phyloP scores from a whole-genome alignment of 2,888 invertebrate species.

The Andrena marginata region DNA sequence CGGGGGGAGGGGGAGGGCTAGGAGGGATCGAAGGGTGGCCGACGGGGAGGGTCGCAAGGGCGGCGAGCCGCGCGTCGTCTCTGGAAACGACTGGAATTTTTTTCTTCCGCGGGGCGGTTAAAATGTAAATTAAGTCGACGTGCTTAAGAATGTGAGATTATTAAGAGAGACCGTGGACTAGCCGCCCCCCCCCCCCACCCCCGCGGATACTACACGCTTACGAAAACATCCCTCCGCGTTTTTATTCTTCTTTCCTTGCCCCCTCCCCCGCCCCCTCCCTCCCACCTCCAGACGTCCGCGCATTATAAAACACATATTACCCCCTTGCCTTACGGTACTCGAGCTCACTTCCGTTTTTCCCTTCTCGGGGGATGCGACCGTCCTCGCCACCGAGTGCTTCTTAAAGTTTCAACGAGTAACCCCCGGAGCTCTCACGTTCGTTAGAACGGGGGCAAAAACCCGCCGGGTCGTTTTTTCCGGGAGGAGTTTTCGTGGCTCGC shows the following conservation, averaged over 20 bases:
- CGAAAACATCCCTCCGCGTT: conserved; percentile 69
- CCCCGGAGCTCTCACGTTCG: conserved; percentile 11
- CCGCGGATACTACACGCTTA: conserved; percentile 61
- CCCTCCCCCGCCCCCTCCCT: no score
- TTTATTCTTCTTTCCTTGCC: conserved; percentile 44
- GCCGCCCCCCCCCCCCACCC: conserved; percentile 58
- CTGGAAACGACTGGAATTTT: conserved; percentile 67
- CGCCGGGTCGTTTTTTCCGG: neutral
- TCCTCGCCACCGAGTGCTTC: conserved; percentile 30
- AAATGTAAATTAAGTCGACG: conserved; percentile 80
- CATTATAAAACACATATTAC: conserved; percentile 71
- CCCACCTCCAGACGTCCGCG: conserved; percentile 30
- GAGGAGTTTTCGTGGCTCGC: conserved; percentile 4
- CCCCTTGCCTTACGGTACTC: conserved; percentile 48
- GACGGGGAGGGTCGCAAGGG: conserved; percentile 18
- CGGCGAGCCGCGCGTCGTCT: conserved; percentile 36
- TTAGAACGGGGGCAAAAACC: neutral
- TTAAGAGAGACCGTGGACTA: conserved; percentile 71
- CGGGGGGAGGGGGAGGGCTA: neutral
- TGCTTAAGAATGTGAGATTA: conserved; percentile 79
- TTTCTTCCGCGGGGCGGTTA: conserved; percentile 71
- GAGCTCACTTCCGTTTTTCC: conserved; percentile 13
- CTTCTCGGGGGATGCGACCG: conserved; percentile 31
- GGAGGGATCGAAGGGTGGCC: conserved; percentile 24
- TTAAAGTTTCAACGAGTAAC: conserved; percentile 47